Evolutionary conservation across 2,113 vertebrate genomes (phyloP).

Genomic region (Corythaeola cristata): DNA sequence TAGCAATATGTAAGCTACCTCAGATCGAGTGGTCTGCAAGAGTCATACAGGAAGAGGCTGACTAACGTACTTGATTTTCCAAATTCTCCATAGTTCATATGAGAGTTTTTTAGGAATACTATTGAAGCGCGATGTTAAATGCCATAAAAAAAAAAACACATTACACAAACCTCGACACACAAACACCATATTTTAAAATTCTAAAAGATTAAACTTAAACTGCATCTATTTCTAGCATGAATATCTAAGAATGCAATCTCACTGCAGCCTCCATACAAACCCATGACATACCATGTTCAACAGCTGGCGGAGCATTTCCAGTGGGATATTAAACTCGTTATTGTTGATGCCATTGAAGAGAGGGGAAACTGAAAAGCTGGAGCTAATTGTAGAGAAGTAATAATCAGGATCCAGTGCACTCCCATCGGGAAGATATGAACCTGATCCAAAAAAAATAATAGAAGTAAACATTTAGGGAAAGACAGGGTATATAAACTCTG

Average conservation of each 20-base stretch:
- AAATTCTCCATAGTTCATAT: neutral
- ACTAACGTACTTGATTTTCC: neutral
- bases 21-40: neutral
- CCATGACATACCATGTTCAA: slow-evolving; percentile 80
- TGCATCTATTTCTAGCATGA: neutral
- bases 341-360: slow-evolving; percentile 84
- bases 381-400: slow-evolving; percentile 92
- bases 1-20: neutral
- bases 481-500: neutral
- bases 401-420: slow-evolving; percentile 86
- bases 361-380: slow-evolving; percentile 93
- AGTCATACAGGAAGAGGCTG: neutral
- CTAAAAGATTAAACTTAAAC: neutral
- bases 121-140: neutral
- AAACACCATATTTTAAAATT: neutral
- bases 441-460: slow-evolving; percentile 53
- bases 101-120: neutral
- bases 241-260: neutral
- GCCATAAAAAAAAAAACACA: neutral
- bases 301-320: slow-evolving; percentile 87
- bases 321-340: slow-evolving; percentile 85
- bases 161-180: neutral
- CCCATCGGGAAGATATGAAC: slow-evolving; percentile 86
- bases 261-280: neutral
- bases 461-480: neutral